A percentile compares a stretch with the other conserved stretches of the same genome.
phyloP scores from a whole-genome alignment of 2,113 vertebrate species.

The Caranx ignobilis region DNA sequence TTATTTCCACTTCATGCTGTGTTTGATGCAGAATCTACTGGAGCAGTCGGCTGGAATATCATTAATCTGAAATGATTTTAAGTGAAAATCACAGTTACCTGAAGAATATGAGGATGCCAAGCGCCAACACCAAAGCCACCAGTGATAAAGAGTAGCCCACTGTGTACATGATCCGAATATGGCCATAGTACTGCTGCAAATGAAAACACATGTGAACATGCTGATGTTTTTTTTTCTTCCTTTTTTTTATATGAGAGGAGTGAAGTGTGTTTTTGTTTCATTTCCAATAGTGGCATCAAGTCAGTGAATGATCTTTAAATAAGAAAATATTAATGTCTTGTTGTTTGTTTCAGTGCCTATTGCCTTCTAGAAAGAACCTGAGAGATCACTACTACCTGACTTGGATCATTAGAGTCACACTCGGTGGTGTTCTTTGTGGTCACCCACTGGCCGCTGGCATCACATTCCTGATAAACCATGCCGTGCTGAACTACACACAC shows the following conservation, averaged over 20 bases:
- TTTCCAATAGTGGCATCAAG: background rate
- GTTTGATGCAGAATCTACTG: background rate
- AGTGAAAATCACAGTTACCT: slow-evolving; percentile 81
- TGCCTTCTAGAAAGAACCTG: background rate
- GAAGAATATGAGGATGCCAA: slow-evolving; percentile 92
- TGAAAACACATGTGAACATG: slow-evolving; percentile 21
- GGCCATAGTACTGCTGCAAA: slow-evolving; percentile 84
- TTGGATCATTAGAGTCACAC: slow-evolving; percentile 82
- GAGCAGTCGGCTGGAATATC: background rate
- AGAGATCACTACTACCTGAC: slow-evolving; percentile 67
- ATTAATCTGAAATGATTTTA: background rate
- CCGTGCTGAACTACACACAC: slow-evolving; percentile 87
- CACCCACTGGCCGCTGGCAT: slow-evolving; percentile 89
- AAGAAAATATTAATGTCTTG: background rate
- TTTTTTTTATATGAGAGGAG: background rate
- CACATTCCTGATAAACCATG: slow-evolving; percentile 90
- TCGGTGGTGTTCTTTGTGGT: slow-evolving; percentile 85
- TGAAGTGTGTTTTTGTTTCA: background rate
- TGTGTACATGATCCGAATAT: slow-evolving; percentile 92
- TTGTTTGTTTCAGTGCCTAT: background rate
- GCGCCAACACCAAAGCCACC: slow-evolving; percentile 90
- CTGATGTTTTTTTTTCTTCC: background rate
- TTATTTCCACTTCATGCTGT: background rate
- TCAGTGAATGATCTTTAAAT: background rate
- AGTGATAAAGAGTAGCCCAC: slow-evolving; percentile 96